Base-by-base conservation (phyloP, 2,888 invertebrate species). In the Pachymerium ferrugineum region DNA sequence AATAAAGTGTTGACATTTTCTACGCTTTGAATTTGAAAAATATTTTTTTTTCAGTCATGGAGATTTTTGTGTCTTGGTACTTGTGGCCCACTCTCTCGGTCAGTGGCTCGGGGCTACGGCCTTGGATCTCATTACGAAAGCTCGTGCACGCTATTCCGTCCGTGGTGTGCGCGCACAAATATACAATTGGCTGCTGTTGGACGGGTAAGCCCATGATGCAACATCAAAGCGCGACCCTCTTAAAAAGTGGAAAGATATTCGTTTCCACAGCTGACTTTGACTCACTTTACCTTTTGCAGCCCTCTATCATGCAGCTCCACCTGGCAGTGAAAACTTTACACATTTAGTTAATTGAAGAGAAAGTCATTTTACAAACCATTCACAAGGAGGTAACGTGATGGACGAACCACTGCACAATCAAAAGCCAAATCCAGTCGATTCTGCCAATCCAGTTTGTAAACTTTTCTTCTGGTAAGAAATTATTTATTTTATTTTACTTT, bases 391-490 rank as follows among this genome's bases (percentile, higher is more conserved):
- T n/a, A 47, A 47, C 47, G 22, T 10, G 14, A 69, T 69, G 70
- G 31, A 69, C 16, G 62, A 62, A 62, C 62, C 10, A 12, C 10
- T 25, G 28, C 42, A 22, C 16, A 8, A 25, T 10, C 71, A 38
- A 28, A 25, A 28, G 16, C 3, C 54, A 42, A 72, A 72, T 30
- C 72, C 72, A 0, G 16, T 72, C 6, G 72, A 72, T 29, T 72
- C 54, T 42, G 72, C 72, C 28, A 72, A 72, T 29, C 33, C 72
- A 22, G 28, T 72, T 25, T 33, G 54, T 19, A 47, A 54, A 29
- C 72, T 72, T 22, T 72, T 72, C 19, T 72, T 72, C 54, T 72
- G 72, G 72, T 72, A 72, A 54, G 72, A 54, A n/a, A n/a, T 54
- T 28, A 28, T 62, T 54, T 1, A 62, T 16, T 38, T 1, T 38